Conservation (phyloP, 2,888 invertebrate species). For the Stictocephala bisonia region DNA sequence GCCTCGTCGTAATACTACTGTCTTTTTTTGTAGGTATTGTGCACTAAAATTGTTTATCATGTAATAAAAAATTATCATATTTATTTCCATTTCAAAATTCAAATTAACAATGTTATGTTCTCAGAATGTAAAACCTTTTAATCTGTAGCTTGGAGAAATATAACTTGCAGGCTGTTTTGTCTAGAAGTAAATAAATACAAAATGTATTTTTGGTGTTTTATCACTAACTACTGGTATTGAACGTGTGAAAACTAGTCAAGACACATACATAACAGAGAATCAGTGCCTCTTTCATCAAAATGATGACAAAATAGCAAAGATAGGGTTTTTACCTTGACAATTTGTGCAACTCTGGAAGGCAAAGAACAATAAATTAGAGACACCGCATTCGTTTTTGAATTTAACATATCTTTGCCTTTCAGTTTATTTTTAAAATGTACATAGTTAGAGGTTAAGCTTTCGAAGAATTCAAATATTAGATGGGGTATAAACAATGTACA, state of each 20-base stretch:
- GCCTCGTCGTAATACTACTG: no score
- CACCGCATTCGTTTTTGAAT: no score
- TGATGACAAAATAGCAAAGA: constrained; percentile 7
- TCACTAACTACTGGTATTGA: constrained; percentile 6
- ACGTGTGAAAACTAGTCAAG: constrained; percentile 15
- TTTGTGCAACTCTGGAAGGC: background rate
- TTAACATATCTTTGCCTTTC: no score
- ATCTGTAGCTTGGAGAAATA: background rate
- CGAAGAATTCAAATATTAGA: no score
- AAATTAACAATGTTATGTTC: no score
- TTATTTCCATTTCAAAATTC: background rate
- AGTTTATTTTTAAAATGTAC: no score
- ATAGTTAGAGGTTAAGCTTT: no score
- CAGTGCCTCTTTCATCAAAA: constrained; percentile 34
- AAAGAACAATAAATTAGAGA: no score
- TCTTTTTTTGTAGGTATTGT: no score
- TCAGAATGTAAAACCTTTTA: background rate
- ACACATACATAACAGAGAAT: constrained; percentile 30
- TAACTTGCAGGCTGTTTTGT: background rate
- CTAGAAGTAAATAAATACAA: no score
- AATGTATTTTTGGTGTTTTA: background rate
- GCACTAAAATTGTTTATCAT: no score
- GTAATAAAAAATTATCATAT: background rate
- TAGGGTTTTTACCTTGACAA: background rate
- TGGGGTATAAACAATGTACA: no score